A percentile compares a stretch with the other conserved stretches of the same genome.
phyloP scores from a whole-genome alignment of 2,888 invertebrate species.

The Microplitis deprimator region DNA sequence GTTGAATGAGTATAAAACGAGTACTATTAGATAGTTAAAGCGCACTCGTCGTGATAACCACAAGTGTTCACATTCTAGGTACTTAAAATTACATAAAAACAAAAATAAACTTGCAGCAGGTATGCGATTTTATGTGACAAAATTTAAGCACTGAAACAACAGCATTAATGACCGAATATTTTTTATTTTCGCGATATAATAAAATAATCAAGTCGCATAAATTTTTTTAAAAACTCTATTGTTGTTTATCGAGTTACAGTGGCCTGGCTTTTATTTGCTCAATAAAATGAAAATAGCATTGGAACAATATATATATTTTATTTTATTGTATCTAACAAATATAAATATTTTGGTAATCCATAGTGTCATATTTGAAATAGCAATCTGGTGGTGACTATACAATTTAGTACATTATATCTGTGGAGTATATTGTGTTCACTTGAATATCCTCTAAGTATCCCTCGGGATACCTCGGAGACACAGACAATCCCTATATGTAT shows the following conservation, averaged over 20 bases:
- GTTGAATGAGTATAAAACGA: neutral
- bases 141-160: too few species aligned
- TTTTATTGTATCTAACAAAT: neutral
- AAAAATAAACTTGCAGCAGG: neutral
- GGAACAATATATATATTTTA: too few species aligned
- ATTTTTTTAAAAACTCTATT: too few species aligned
- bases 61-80: neutral
- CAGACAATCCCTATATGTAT: neutral
- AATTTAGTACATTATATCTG: neutral
- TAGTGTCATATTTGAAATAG: neutral
- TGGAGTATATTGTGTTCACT: neutral
- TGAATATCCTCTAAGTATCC: neutral
- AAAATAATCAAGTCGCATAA: too few species aligned
- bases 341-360: neutral
- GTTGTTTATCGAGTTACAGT: too few species aligned
- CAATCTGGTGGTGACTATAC: neutral
- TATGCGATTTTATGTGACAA: neutral
- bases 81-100: neutral
- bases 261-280: too few species aligned
- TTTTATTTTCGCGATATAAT: too few species aligned
- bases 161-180: too few species aligned
- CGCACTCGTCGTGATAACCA: constrained; percentile 2
- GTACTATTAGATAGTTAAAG: constrained; percentile 1
- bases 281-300: too few species aligned
- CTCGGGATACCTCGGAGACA: neutral